These are phyloP conservation scores for Equus przewalskii DNA, from an alignment of 2,113 vertebrate species.

Conservation along the genomic window DNA sequence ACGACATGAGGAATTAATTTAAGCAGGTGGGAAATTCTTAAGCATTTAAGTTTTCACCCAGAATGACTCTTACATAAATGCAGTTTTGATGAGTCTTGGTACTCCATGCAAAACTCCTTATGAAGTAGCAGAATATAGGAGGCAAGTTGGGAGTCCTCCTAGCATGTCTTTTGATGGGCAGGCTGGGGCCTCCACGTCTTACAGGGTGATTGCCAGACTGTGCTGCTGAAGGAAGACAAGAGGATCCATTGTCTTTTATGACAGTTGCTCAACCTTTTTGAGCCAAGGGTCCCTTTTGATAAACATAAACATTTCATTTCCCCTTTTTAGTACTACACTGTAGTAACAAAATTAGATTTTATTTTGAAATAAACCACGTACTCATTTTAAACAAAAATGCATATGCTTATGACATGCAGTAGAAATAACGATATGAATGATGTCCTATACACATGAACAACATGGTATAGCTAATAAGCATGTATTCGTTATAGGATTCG, in stretches of 20 bases:
- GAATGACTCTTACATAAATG: constrained; percentile 38
- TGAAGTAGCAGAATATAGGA: constrained; percentile 17
- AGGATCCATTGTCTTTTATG: not conserved
- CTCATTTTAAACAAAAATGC: constrained; percentile 41
- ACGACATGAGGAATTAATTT: constrained; percentile 18
- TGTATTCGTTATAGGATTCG: not conserved
- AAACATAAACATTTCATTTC: constrained; percentile 12
- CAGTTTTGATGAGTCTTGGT: constrained; percentile 24
- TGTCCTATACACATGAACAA: not conserved
- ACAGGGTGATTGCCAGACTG: not conserved
- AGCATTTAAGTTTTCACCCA: constrained; percentile 11
- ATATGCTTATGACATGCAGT: not conserved
- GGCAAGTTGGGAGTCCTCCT: not conserved
- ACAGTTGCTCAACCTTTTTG: constrained; percentile 46
- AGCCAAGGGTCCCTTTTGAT: constrained; percentile 26
- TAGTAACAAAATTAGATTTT: constrained; percentile 56
- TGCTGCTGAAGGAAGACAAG: not conserved
- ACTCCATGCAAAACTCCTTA: constrained; percentile 28
- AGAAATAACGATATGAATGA: not conserved
- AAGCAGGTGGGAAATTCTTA: constrained; percentile 28
- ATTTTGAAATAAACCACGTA: constrained; percentile 43
- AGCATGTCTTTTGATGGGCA: constrained; percentile 6
- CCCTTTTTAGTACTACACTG: constrained; percentile 1
- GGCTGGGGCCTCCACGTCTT: not conserved
- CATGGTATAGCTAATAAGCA: not conserved